phyloP scores from a whole-genome alignment of 2,113 vertebrate genomes.

The Uria lomvia region DNA sequence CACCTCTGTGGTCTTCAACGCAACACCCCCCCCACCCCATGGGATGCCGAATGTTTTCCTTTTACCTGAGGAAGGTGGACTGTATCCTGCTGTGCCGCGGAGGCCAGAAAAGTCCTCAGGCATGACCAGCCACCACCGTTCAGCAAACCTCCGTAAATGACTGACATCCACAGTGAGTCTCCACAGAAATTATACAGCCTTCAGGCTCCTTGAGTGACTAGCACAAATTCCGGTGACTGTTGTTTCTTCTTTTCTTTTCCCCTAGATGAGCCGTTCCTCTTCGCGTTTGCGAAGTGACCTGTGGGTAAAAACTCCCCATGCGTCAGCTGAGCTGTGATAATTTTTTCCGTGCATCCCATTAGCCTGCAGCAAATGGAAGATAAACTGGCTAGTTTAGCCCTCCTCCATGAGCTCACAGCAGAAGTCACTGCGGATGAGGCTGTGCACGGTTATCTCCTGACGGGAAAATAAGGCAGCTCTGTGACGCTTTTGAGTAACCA shows the following conservation, averaged over 20 bases:
- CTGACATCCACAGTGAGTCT: not conserved
- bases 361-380: not conserved
- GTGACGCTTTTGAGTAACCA: not conserved
- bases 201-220: not conserved
- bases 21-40: no score
- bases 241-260: not conserved
- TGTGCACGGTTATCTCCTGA: not conserved
- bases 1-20: accelerated
- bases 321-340: not conserved
- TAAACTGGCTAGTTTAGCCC: not conserved
- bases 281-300: not conserved
- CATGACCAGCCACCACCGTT: not conserved
- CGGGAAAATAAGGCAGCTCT: not conserved
- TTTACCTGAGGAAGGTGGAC: not conserved
- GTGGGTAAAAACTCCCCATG: not conserved
- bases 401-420: not conserved
- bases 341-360: not conserved
- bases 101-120: not conserved
- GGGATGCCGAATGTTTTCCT: not conserved
- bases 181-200: not conserved
- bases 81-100: not conserved
- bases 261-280: not conserved
- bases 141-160: not conserved
- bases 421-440: not conserved
- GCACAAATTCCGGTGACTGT: not conserved